These are phyloP conservation scores for Lepilemur septentrionalis DNA, from an alignment of 2,797 vertebrate genomes.

Conservation along the genomic window DNA sequence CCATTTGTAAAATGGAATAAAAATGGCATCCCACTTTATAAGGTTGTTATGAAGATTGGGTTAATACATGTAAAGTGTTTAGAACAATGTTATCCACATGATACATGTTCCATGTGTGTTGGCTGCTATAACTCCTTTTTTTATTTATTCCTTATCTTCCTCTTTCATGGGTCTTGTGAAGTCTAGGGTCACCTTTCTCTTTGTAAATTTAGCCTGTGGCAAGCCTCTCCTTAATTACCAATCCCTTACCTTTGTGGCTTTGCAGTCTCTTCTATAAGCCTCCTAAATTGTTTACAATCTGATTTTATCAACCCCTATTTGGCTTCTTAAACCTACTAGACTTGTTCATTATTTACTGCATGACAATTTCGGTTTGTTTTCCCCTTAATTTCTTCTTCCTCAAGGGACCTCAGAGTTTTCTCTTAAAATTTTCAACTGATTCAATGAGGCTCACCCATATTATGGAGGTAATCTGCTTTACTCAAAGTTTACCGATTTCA, in stretches of 20 bases:
- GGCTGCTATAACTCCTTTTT: neutral
- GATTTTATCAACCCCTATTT: neutral
- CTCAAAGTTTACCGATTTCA: neutral
- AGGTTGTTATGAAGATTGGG: neutral
- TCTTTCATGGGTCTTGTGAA: neutral
- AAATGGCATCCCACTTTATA: neutral
- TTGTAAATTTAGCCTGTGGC: neutral
- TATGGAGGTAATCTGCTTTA: neutral
- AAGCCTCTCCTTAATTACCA: neutral
- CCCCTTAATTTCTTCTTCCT: neutral
- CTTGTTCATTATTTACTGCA: neutral
- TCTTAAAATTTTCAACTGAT: neutral
- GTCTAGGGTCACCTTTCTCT: neutral
- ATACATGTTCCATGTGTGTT: fast-evolving
- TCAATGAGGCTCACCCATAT: neutral
- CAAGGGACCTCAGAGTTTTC: neutral
- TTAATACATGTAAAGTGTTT: neutral
- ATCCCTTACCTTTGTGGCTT: neutral
- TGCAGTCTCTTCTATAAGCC: neutral
- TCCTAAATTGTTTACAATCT: neutral
- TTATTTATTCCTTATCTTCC: neutral
- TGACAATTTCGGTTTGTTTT: neutral
- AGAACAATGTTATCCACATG: neutral
- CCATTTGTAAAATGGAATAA: neutral
- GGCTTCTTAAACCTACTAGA: neutral